phyloP scores from a whole-genome alignment of 2,113 vertebrate species.

The Guaruba guarouba region DNA sequence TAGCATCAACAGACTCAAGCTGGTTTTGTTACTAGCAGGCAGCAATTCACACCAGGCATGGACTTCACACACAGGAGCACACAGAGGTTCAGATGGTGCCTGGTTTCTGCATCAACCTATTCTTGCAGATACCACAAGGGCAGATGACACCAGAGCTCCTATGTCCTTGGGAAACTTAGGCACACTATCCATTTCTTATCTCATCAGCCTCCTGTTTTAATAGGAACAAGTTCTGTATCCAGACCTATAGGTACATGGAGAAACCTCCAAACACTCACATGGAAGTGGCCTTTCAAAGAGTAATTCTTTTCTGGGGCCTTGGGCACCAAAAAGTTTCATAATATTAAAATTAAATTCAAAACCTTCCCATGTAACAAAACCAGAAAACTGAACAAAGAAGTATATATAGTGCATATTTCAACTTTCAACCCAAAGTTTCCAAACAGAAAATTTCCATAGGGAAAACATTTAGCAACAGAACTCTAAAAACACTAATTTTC shows the following conservation, averaged over 20 bases:
- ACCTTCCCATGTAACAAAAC: neutral
- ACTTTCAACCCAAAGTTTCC: neutral
- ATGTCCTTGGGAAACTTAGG: neutral
- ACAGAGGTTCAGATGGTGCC: neutral
- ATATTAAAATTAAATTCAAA: neutral
- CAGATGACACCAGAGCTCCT: neutral
- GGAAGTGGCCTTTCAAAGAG: neutral
- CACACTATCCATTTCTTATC: rapidly evolving
- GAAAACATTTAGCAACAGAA: neutral
- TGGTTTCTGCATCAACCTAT: neutral
- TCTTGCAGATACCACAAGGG: neutral
- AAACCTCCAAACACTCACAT: neutral
- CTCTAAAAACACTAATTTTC: neutral
- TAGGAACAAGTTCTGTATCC: neutral
- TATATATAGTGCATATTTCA: neutral
- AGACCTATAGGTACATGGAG: neutral
- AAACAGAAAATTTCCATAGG: neutral
- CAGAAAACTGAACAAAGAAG: neutral
- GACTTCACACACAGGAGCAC: neutral
- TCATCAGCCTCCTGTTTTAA: neutral
- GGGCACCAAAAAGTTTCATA: neutral
- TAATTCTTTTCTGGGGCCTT: neutral
- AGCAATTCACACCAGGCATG: neutral
- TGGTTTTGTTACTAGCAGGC: neutral
- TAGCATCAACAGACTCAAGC: rapidly evolving